These are phyloP conservation scores for Cydia strobilella DNA, from an alignment of 1,140 invertebrate genomes.

Conservation along the genomic window DNA sequence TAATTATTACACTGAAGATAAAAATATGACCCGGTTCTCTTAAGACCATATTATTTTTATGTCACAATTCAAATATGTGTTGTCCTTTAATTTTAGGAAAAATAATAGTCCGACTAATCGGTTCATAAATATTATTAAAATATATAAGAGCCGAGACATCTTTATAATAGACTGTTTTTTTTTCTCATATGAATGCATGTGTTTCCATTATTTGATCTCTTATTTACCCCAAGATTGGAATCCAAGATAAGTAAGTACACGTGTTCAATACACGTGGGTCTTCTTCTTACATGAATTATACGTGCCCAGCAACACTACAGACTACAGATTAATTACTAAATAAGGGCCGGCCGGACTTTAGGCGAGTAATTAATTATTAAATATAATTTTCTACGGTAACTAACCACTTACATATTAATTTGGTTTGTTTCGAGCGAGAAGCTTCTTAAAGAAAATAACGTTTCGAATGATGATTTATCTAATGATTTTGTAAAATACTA, in stretches of 20 bases:
- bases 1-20: too few relatives aligned
- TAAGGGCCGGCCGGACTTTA: not conserved
- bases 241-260: conserved; percentile 6
- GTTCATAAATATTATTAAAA: too few relatives aligned
- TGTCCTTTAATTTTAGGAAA: too few relatives aligned
- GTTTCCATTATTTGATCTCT: not conserved
- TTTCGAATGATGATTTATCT: too few relatives aligned
- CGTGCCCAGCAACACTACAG: not conserved
- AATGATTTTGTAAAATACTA: not conserved
- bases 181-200: not conserved
- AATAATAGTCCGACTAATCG: too few relatives aligned
- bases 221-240: not conserved
- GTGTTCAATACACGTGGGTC: not conserved
- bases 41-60: too few relatives aligned
- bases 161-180: not conserved
- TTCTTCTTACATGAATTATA: not conserved
- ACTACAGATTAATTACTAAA: not conserved
- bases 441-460: not conserved
- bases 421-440: not conserved
- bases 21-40: too few relatives aligned
- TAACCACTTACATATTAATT: not conserved
- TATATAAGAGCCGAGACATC: too few relatives aligned
- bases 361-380: not conserved
- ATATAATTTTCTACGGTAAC: not conserved
- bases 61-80: too few relatives aligned